A percentile compares a stretch with the other conserved stretches of the same genome.
Conservation (phyloP, 2,888 invertebrate genomes). For the Ephialtes manifestator region DNA sequence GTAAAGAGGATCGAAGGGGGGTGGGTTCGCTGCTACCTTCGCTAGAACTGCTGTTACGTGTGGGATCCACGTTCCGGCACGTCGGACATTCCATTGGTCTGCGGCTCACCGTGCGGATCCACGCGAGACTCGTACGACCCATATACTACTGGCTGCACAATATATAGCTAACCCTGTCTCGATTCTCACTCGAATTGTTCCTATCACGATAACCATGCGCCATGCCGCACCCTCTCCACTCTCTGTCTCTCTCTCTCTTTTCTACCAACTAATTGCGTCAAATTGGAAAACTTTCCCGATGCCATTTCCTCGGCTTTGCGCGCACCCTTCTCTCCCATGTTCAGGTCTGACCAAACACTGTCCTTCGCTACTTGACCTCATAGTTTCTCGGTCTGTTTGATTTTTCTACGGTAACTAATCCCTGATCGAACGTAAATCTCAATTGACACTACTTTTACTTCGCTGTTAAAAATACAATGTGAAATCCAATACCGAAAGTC, state of each 20-base stretch:
- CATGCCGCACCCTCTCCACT: conserved; percentile 62
- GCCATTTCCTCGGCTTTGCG: conserved; percentile 46
- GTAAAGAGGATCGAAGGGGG: conserved; percentile 17
- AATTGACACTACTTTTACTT: conserved; percentile 6
- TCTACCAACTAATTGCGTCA: conserved; percentile 79
- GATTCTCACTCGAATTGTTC: conserved; percentile 53
- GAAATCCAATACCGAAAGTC: too few species aligned
- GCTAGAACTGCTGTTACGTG: conserved; percentile 42
- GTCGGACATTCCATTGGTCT: conserved; percentile 67
- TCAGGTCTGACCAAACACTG: conserved; percentile 48
- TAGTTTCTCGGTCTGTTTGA: conserved; percentile 8
- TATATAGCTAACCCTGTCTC: conserved; percentile 30
- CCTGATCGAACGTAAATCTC: conserved; percentile 4
- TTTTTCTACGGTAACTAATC: conserved; percentile 2
- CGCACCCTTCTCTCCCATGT: background rate
- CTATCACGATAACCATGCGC: conserved; percentile 68
- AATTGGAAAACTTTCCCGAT: conserved; percentile 80
- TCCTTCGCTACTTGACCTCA: conserved; percentile 39
- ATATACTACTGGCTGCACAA: conserved; percentile 47
- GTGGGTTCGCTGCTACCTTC: background rate
- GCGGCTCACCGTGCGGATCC: conserved; percentile 47
- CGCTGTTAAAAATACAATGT: background rate
- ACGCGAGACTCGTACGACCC: conserved; percentile 65
- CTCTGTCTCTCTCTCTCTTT: conserved; percentile 55
- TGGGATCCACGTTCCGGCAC: conserved; percentile 68